Evolutionary conservation across 2,797 vertebrate genomes (phyloP), one percentile per base, ranked within the genome.

Genomic region (Scomberomorus guttatus): DNA sequence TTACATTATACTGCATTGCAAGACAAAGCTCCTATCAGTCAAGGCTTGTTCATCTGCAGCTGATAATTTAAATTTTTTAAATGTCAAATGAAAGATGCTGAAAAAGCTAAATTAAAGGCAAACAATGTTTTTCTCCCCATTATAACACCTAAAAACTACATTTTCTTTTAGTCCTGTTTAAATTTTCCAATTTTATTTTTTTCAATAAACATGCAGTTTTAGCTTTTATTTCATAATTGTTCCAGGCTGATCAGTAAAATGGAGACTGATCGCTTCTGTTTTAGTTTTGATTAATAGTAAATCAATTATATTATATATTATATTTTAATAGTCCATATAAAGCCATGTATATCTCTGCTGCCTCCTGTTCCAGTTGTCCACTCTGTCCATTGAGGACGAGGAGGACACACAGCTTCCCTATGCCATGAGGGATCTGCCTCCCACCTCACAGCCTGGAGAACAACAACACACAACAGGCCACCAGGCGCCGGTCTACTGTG

Each of bases 381-480:
- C 90, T 87, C 87, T 95, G 72, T 92, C 94, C 92, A 94, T 95
- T 15, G 95, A 96, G 51, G 96, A 97, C 75, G 94, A 94, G 0
- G 96, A 97, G 63, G 96, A 97, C 64, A 83, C 93, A 12, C 96
- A 96, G 83, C 92, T 97, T 90, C 95, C 94, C 63, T 96, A 92
- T 20, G 93, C 97, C 84, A 95, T 97, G 92, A 95, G 92, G 88
- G 95, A 97, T 64, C 79, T 93, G 34, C 90, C 93, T 18, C 85
- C 83, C 0, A 2, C 79, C 20, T 59, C 79, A 25, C 80, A 74
- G 44, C 29, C 61, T 27, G 72, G 74, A 2, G 60, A 85, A 10
- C 72, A 66, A n/a, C 88, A 77, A 39, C 86, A 84, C 0, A 66
- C 65, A 44, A 59, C 81, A 12, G 77, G 59, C 22, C 59, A 80